phyloP scores from a whole-genome alignment of 64 coral and sea anemone genomes.

The Astreopora myriophthalma region DNA sequence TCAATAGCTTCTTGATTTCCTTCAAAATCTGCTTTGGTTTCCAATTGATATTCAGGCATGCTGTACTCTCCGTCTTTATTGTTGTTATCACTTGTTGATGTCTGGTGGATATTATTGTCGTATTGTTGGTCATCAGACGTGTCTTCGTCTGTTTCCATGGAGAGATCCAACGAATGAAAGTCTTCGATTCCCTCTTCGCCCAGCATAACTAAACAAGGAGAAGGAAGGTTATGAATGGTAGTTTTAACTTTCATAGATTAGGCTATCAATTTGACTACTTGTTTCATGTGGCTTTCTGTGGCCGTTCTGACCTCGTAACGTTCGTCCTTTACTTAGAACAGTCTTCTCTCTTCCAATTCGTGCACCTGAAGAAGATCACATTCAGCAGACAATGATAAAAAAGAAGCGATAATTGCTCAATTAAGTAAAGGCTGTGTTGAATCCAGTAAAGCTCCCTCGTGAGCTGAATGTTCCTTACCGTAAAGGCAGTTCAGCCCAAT shows the following conservation, averaged over 20 bases:
- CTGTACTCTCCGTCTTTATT: constrained; percentile 50
- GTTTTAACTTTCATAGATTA: no score
- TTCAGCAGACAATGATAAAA: background rate
- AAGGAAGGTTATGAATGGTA: background rate
- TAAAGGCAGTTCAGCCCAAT: background rate
- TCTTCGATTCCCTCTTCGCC: constrained; percentile 78
- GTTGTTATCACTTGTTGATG: background rate
- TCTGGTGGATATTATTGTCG: background rate
- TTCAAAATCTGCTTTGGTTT: constrained; percentile 83
- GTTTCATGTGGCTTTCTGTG: no score
- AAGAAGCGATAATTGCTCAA: background rate
- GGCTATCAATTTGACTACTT: no score
- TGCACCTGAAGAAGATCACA: constrained; percentile 10
- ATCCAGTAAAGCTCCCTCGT: background rate
- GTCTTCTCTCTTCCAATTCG: constrained; percentile 14
- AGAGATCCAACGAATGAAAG: constrained; percentile 66
- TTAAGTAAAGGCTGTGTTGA: background rate
- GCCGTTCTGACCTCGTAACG: constrained; percentile 53
- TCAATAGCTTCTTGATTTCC: constrained; percentile 89
- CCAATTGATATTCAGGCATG: constrained; percentile 87
- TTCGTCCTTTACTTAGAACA: constrained; percentile 65
- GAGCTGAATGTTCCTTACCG: background rate
- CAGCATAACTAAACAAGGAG: constrained; percentile 54
- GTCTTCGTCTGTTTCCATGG: constrained; percentile 55
- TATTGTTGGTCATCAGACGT: constrained; percentile 6